A percentile compares a stretch with the other conserved stretches of the same genome.
These are phyloP conservation scores for Priapulus caudatus DNA, from an alignment of 2,888 invertebrate species.

Conservation along the genomic window DNA sequence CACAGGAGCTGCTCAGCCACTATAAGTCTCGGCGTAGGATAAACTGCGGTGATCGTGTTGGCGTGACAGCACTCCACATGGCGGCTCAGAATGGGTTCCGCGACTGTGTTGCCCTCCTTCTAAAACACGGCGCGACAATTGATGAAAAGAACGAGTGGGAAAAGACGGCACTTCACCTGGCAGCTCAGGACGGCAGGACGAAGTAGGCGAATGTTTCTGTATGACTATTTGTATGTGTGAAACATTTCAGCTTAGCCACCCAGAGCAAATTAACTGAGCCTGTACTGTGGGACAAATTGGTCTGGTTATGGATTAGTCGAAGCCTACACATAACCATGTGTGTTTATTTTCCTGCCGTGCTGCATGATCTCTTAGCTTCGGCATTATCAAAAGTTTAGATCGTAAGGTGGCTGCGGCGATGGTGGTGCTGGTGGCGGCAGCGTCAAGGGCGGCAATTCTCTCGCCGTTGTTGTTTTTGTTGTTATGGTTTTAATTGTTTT, in stretches of 20 bases:
- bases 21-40: slow-evolving; percentile 22
- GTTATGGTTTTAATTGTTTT: too few relatives aligned
- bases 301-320: too few relatives aligned
- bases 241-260: not conserved
- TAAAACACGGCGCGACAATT: slow-evolving; percentile 36
- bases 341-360: too few relatives aligned
- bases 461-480: too few relatives aligned
- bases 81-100: slow-evolving; percentile 39
- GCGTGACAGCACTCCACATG: slow-evolving; percentile 41
- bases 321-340: too few relatives aligned
- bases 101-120: slow-evolving; percentile 30
- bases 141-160: slow-evolving; percentile 42
- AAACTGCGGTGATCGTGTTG: slow-evolving; percentile 39
- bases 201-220: slow-evolving; percentile 15
- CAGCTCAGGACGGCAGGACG: slow-evolving; percentile 36
- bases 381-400: too few relatives aligned
- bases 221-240: slow-evolving; percentile 1
- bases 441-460: too few relatives aligned
- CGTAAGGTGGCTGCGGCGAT: too few relatives aligned
- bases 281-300: too few relatives aligned
- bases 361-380: too few relatives aligned
- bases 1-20: not conserved
- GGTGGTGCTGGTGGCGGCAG: too few relatives aligned
- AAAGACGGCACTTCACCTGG: slow-evolving; percentile 41
- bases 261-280: not conserved